Percentiles rank a stretch among this genome's conserved stretches.
Conservation (phyloP, 2,888 invertebrate genomes). For the Coleophora deauratella region DNA sequence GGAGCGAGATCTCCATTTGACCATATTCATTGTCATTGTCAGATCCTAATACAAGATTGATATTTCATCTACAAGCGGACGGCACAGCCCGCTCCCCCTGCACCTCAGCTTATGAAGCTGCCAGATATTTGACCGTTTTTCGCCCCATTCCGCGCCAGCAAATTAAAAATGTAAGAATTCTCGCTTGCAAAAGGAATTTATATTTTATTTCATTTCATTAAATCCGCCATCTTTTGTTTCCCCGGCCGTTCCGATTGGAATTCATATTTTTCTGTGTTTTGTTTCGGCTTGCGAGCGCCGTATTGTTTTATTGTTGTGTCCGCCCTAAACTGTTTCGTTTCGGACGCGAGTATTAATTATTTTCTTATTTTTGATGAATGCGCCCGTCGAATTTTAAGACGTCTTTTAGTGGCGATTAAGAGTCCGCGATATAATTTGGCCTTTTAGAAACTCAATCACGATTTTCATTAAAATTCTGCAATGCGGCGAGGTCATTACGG, state of each 20-base stretch:
- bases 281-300: slow-evolving; percentile 61
- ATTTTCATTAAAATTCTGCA: slow-evolving; percentile 44
- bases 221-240: slow-evolving; percentile 74
- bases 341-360: slow-evolving; percentile 66
- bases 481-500: slow-evolving; percentile 11
- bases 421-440: slow-evolving; percentile 41
- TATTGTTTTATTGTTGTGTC: slow-evolving; percentile 68
- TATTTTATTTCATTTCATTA: slow-evolving; percentile 74
- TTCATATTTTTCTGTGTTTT: slow-evolving; percentile 75
- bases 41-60: slow-evolving; percentile 18
- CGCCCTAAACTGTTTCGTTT: slow-evolving; percentile 56
- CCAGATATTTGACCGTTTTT: slow-evolving; percentile 58
- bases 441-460: slow-evolving; percentile 46
- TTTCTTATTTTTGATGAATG: slow-evolving; percentile 69
- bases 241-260: slow-evolving; percentile 64
- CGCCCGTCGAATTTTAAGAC: slow-evolving; percentile 48
- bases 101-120: slow-evolving; percentile 50
- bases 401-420: slow-evolving; percentile 45
- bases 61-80: slow-evolving; percentile 40
- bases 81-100: slow-evolving; percentile 24
- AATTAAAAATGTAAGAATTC: slow-evolving; percentile 75
- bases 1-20: no score
- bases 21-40: no score
- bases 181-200: slow-evolving; percentile 69
- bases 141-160: slow-evolving; percentile 57